A percentile compares a stretch with the other conserved stretches of the same genome.
Conservation (phyloP, 1,140 invertebrate genomes). For the Grapholita molesta region DNA sequence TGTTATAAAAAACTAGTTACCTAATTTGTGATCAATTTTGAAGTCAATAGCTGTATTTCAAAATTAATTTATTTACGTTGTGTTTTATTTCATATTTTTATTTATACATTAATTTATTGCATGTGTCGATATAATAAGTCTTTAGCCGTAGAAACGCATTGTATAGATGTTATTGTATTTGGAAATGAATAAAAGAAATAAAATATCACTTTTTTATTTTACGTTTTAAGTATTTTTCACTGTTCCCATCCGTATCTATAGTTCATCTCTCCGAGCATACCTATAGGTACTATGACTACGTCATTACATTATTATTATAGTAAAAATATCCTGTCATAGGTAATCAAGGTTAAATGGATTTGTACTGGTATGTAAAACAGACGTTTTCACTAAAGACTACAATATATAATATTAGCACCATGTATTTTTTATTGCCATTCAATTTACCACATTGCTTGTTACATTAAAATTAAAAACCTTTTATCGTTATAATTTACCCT, state of each 20-base stretch:
- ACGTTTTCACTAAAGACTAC: too few species aligned
- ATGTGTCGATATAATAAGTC: conserved; percentile 64
- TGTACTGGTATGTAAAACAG: too few species aligned
- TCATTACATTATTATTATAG: background rate
- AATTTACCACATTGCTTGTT: too few species aligned
- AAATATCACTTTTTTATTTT: conserved; percentile 41
- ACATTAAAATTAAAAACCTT: too few species aligned
- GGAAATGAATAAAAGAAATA: conserved; percentile 69
- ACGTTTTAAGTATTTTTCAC: background rate
- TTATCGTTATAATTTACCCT: too few species aligned
- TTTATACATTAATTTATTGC: conserved; percentile 50
- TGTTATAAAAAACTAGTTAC: conserved; percentile 32
- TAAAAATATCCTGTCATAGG: too few species aligned
- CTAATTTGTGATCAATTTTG: conserved; percentile 39
- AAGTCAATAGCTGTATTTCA: conserved; percentile 36
- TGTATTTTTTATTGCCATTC: too few species aligned
- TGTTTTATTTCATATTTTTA: conserved; percentile 35
- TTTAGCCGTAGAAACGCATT: conserved; percentile 71
- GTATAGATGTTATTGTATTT: conserved; percentile 77
- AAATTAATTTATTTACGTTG: conserved; percentile 33
- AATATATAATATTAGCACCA: too few species aligned
- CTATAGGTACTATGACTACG: background rate
- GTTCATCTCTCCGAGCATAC: background rate
- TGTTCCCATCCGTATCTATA: background rate
- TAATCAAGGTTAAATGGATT: too few species aligned